phyloP scores from a whole-genome alignment of 2,113 vertebrate species.

The Poeciliopsis occidentalis region DNA sequence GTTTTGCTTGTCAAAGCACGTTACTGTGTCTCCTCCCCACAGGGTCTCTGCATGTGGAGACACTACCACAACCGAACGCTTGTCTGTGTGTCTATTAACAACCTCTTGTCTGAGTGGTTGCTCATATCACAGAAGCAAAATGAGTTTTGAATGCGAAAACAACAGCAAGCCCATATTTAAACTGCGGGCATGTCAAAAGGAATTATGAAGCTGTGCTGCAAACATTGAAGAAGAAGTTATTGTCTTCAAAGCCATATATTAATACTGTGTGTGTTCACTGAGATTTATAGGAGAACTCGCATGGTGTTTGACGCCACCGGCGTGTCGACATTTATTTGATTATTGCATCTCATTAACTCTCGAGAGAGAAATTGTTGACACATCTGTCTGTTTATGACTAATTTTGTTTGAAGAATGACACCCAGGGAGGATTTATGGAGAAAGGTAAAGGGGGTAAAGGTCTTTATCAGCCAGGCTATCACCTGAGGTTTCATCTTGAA shows the following conservation, averaged over 20 bases:
- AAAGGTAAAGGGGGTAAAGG: background rate
- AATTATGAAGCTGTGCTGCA: background rate
- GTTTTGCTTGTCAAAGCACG: background rate
- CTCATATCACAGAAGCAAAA: background rate
- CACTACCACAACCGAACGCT: background rate
- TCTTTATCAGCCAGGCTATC: slow-evolving; percentile 21
- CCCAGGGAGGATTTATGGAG: background rate
- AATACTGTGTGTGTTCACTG: background rate
- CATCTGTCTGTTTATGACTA: background rate
- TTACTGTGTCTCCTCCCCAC: background rate
- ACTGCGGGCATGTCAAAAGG: background rate
- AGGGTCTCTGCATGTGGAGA: background rate
- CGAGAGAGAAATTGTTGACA: background rate
- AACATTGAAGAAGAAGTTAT: background rate
- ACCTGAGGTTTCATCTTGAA: slow-evolving; percentile 16
- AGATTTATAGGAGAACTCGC: background rate
- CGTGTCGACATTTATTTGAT: background rate
- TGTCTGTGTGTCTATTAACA: background rate
- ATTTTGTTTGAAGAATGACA: background rate
- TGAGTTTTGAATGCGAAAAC: too few species aligned
- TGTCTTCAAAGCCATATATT: background rate
- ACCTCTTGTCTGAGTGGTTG: background rate
- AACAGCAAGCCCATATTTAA: background rate
- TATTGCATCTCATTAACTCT: background rate
- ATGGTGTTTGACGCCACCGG: background rate